Evolutionary conservation across 2,888 invertebrate genomes (phyloP), one percentile per base, ranked within the genome.

Genomic region (Meta bourneti): DNA sequence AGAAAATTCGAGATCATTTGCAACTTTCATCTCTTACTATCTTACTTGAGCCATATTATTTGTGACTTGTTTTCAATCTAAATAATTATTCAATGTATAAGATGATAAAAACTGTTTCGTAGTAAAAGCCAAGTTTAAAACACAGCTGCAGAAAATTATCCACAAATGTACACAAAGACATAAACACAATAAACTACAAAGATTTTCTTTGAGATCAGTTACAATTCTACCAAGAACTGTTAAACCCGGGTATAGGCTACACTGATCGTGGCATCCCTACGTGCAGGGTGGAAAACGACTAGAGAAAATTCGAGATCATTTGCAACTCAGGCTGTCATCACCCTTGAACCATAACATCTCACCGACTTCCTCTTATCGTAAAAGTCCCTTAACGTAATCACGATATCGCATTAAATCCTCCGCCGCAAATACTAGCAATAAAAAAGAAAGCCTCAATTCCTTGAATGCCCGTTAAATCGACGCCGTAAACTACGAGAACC

Each of bases 371-470:
- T 82, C 70, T 78, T 81, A 72, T 69, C 87, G 83, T 91, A 91
- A 91, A 91, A 91, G 87, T 91, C 86, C 79, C 72, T 74, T 91
- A 91, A 87, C 91, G 79, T 91, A 91, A 91, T 91, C 91, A 91
- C 87, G 87, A 87, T 82, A 87, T 83, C 72, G 83, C 61, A 87
- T 34, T 91, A 91, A 91, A 91, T 91, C 69, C 82, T 83, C 72
- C 72, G 72, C 13, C 54, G 8, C 8, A n/a, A 9, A 75, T 8
- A 72, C 13, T 19, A 71, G 52, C 48, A 61, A 61, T 49, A 69
- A 54, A 83, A 89, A 70, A 81, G 20, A 54, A 52, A 48, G 49
- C 83, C 83, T 71, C 78, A 16, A 54, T 91, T 88, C 91, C 71
- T 7, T 54, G 87, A 87, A 91, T 48, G 71, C 61, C 72, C 83